Conservation (phyloP, 2,113 vertebrate species). For the Bombycilla garrulus region DNA sequence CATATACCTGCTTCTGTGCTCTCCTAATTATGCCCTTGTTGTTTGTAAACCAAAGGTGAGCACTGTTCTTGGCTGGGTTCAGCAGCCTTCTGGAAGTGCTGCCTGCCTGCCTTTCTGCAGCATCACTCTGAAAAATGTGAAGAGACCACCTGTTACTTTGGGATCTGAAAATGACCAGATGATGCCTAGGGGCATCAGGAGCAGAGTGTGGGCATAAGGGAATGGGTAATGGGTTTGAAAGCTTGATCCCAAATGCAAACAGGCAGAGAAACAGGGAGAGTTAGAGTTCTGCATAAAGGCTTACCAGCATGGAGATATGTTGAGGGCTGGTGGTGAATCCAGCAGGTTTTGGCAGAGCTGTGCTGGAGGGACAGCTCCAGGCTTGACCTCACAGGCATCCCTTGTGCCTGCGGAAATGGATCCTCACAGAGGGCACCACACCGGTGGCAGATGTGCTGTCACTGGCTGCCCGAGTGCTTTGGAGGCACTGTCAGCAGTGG, state of each 20-base stretch:
- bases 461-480: fast-evolving
- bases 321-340: background rate
- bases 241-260: background rate
- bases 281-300: background rate
- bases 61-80: background rate
- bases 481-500: background rate
- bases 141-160: background rate
- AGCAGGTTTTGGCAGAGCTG: background rate
- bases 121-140: background rate
- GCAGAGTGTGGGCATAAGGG: background rate
- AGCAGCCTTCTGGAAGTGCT: background rate
- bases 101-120: background rate
- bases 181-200: background rate
- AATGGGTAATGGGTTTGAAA: background rate
- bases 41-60: background rate
- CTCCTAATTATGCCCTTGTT: background rate
- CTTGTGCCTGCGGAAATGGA: background rate
- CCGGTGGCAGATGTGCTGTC: fast-evolving
- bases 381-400: background rate
- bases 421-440: background rate
- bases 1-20: background rate
- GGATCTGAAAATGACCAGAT: background rate
- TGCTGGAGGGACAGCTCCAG: background rate
- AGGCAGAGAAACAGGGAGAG: background rate
- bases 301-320: background rate